phyloP scores from a whole-genome alignment of 2,888 invertebrate species.

The Trissoscelio sp. region DNA sequence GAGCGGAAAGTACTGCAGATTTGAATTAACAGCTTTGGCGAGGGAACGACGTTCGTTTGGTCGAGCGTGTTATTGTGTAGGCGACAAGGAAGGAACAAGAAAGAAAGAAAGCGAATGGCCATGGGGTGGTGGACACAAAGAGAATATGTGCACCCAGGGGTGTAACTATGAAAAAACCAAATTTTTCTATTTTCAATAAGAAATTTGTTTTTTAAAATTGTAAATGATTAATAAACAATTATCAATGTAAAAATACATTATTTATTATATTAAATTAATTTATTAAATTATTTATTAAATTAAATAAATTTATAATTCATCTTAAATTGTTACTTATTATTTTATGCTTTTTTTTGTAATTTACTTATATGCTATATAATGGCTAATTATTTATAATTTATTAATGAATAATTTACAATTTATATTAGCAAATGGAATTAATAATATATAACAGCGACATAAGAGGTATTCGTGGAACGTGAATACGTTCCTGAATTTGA shows the following conservation, averaged over 20 bases:
- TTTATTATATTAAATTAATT: no score
- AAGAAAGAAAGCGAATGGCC: neutral
- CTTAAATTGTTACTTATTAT: no score
- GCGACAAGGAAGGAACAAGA: conserved; percentile 21
- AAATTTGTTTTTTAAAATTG: no score
- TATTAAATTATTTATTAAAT: no score
- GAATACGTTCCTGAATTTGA: conserved; percentile 22
- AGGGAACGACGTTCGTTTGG: conserved; percentile 17
- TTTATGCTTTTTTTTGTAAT: no score
- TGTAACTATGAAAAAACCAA: conserved; percentile 3
- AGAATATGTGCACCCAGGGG: conserved; percentile 9
- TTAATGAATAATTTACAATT: neutral
- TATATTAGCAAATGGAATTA: neutral
- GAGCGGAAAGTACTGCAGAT: conserved; percentile 41
- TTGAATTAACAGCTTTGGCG: conserved; percentile 21
- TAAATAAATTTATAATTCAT: no score
- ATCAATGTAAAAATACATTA: no score
- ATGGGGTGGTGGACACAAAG: conserved; percentile 26
- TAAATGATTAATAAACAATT: no score
- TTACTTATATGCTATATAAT: no score
- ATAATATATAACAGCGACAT: neutral
- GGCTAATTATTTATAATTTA: neutral
- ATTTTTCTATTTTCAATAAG: no score
- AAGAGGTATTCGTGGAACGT: neutral
- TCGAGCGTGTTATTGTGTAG: conserved; percentile 37